Percentiles rank a stretch among this genome's conserved stretches.
Conservation (phyloP, 2,888 invertebrate genomes). For the Agonum fuliginosum region DNA sequence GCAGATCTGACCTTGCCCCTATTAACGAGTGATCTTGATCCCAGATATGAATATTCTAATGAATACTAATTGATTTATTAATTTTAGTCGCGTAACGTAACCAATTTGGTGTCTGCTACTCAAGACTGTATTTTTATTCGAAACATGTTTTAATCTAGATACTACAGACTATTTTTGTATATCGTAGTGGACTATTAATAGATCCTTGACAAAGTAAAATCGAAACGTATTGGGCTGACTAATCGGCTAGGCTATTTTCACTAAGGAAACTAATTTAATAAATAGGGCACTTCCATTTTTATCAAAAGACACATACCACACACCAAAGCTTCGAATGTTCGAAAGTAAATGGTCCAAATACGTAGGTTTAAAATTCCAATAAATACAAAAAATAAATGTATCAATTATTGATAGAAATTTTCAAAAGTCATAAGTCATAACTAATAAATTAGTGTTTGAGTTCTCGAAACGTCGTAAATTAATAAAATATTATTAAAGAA, state of each 20-base stretch:
- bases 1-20: conserved; percentile 35
- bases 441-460: too few relatives aligned
- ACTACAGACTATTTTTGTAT: conserved; percentile 35
- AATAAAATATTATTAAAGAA: too few relatives aligned
- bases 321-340: neutral
- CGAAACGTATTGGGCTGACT: conserved; percentile 6
- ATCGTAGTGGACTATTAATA: conserved; percentile 18
- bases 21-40: conserved; percentile 44
- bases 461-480: too few relatives aligned
- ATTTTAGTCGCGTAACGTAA: conserved; percentile 37
- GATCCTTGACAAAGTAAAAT: conserved; percentile 3
- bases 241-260: neutral
- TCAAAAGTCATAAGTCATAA: too few relatives aligned
- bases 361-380: too few relatives aligned
- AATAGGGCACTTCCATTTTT: neutral
- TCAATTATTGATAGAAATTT: too few relatives aligned
- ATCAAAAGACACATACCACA: neutral
- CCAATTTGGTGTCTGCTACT: conserved; percentile 18
- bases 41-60: conserved; percentile 30
- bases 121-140: conserved; percentile 21
- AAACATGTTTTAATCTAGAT: conserved; percentile 43
- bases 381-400: too few relatives aligned
- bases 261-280: neutral
- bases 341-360: neutral
- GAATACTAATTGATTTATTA: conserved; percentile 44